Evolutionary conservation across 1,140 invertebrate species (phyloP).

Genomic region (Dreissena rostriformis): DNA sequence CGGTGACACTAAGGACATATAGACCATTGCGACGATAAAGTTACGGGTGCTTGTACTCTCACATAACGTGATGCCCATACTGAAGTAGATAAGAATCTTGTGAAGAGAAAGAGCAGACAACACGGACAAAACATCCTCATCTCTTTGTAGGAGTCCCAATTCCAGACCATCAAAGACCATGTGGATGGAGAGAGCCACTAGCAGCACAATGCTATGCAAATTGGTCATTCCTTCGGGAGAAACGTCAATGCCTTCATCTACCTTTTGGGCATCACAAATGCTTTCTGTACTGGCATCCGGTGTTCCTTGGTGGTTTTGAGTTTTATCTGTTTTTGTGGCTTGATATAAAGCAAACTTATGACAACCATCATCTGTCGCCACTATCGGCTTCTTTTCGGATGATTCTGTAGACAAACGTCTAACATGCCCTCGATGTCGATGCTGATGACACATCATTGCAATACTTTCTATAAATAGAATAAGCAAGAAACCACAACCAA

Average conservation of each 20-base stretch:
- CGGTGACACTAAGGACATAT: conserved; percentile 88
- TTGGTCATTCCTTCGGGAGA: conserved; percentile 37
- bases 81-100: conserved; percentile 91
- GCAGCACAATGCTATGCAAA: conserved; percentile 69
- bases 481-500: conserved; percentile 83
- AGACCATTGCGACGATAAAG: conserved; percentile 54
- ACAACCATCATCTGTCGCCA: neutral
- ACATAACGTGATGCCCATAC: conserved; percentile 85
- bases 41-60: conserved; percentile 20
- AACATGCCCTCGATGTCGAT: neutral
- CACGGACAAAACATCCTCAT: conserved; percentile 86
- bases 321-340: neutral
- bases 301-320: neutral
- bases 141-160: conserved; percentile 71
- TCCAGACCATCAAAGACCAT: conserved; percentile 75
- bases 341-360: neutral
- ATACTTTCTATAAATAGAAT: conserved; percentile 84
- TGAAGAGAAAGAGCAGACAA: conserved; percentile 85
- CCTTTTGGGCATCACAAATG: neutral
- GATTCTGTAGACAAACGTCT: too few relatives aligned
- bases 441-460: conserved; percentile 60
- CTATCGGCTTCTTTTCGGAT: neutral
- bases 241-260: neutral
- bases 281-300: neutral
- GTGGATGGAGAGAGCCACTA: conserved; percentile 73